Evolutionary conservation across 2,888 invertebrate genomes (phyloP), one percentile per base, ranked within the genome.

Genomic region (Coecobrya sp.): DNA sequence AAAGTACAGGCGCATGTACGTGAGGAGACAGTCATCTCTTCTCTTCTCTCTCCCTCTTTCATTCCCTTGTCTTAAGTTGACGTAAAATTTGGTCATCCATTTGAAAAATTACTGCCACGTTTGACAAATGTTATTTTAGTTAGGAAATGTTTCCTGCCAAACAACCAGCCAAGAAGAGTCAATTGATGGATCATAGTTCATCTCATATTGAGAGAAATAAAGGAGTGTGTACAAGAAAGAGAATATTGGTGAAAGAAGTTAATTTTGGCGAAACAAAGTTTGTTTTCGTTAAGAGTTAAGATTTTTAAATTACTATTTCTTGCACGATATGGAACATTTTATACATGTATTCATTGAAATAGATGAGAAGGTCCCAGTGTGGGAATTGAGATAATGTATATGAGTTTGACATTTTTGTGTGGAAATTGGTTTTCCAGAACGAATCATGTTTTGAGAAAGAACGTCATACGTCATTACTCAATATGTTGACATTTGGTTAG

Each of bases 71-170:
- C 88, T 86, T 79, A 81, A 49, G 52, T 62, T 90, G 84, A 87
- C 93, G 82, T 91, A 81, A 82, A 91, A 86, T 92, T 94, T 93
- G 92, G 93, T 92, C 91, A 94, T 86, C 91, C 92, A 90, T 91
- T 92, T 93, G 93, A 94, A 93, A 94, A 92, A 94, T 94, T 93
- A 88, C 91, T 73, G 76, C 45, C 70, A 52, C 73, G 22, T 65
- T 92, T 93, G 94, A 94, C 94, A 94, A 94, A 94, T 94, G 87
- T 87, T 76, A 59, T 68, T 76, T 88, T 81, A 65, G 76, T 81
- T 82, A 36, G 82, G 36, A 52, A 82, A 70, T 68, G 68, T 25
- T 36, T 22, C 19, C 36, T 82, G 30, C 36, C 55, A 59, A 81
- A 55, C 52, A 81, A 55, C 52, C 25, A 81, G 52, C 16, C 27